Percentiles rank a stretch among this genome's conserved stretches.
These are phyloP conservation scores for Meloidogyne floridensis DNA, from an alignment of 1,140 invertebrate genomes.

Conservation along the genomic window DNA sequence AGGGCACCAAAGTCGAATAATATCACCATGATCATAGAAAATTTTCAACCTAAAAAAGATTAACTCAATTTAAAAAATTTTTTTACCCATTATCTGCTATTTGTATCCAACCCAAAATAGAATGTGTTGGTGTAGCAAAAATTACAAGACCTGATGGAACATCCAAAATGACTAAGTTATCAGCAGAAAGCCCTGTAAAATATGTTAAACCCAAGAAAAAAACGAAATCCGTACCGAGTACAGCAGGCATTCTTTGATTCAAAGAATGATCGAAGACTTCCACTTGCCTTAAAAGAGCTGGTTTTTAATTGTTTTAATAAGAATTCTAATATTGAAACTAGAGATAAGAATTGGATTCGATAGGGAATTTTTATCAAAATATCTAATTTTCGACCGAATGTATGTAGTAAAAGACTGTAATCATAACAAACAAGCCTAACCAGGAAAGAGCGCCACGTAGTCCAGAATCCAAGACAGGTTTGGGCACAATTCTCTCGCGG, in stretches of 20 bases:
- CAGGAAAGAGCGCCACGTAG: constrained; percentile 77
- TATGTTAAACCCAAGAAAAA: not conserved
- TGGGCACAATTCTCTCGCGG: constrained; percentile 73
- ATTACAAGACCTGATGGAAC: constrained; percentile 79
- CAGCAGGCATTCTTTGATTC: constrained; percentile 75
- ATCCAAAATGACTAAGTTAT: constrained; percentile 84
- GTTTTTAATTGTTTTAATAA: not conserved
- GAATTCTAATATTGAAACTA: not conserved
- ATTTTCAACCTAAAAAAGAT: constrained; percentile 56
- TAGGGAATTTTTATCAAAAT: not conserved
- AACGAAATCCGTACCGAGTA: constrained; percentile 70
- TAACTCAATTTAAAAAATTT: not conserved
- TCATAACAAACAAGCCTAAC: constrained; percentile 74
- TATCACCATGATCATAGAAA: constrained; percentile 65
- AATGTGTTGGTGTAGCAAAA: constrained; percentile 81
- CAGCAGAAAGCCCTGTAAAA: constrained; percentile 78
- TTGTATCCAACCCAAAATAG: constrained; percentile 79
- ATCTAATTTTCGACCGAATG: not conserved
- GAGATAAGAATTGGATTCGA: too few relatives aligned
- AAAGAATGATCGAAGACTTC: constrained; percentile 72
- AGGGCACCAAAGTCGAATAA: constrained; percentile 58
- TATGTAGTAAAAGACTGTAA: too few relatives aligned
- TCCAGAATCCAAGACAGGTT: constrained; percentile 74
- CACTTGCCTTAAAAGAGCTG: constrained; percentile 16
- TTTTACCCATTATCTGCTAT: constrained; percentile 53